Evolutionary conservation across 2,113 vertebrate genomes (phyloP).

Genomic region (Cryptotis parvus): DNA sequence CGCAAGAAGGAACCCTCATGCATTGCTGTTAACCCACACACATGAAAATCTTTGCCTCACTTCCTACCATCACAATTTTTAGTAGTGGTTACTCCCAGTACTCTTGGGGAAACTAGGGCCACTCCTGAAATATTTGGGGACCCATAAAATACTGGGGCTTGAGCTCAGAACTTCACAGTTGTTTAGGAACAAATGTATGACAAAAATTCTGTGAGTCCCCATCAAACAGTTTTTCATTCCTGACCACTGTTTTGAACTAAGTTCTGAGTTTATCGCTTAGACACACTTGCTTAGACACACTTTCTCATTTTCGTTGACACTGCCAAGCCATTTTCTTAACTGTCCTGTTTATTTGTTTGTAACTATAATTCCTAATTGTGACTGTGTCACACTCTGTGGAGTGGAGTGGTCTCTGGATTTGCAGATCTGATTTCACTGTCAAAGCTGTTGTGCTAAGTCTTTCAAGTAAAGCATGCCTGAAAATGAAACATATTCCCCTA

Average conservation of each 20-base stretch:
- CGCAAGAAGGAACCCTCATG: background rate
- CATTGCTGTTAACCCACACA: background rate
- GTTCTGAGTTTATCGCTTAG: background rate
- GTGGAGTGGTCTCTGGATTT: background rate
- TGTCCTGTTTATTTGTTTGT: background rate
- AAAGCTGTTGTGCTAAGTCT: background rate
- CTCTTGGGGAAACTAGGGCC: too few relatives aligned
- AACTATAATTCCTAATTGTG: background rate
- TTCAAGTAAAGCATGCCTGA: background rate
- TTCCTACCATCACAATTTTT: too few relatives aligned
- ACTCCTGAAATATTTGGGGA: too few relatives aligned
- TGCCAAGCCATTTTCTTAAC: background rate
- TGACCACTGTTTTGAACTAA: background rate
- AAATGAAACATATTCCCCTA: background rate
- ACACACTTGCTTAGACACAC: background rate
- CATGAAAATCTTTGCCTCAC: too few relatives aligned
- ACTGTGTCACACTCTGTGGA: background rate
- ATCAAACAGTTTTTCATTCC: background rate
- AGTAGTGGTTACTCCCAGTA: too few relatives aligned
- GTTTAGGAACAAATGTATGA: background rate
- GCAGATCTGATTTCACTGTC: background rate
- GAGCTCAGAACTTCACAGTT: background rate
- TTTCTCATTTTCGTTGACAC: background rate
- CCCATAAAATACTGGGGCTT: too few relatives aligned
- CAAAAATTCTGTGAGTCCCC: background rate